These are phyloP conservation scores for Arctocebus calabarensis DNA, from an alignment of 2,797 vertebrate genomes.

Conservation along the genomic window DNA sequence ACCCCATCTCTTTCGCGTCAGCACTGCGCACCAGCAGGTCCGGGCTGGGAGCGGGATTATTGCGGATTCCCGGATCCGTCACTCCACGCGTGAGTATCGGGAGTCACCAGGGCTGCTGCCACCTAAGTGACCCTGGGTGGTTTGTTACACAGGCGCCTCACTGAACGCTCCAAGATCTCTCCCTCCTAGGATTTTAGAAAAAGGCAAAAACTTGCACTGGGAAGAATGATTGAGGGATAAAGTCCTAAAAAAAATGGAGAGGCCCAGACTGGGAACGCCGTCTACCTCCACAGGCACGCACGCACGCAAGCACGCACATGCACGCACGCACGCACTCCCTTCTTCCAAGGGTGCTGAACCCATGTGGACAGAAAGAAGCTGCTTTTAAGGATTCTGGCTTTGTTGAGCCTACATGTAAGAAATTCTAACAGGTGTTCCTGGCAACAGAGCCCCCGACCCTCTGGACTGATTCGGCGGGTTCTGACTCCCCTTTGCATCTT, in stretches of 20 bases:
- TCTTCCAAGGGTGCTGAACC: slow-evolving; percentile 64
- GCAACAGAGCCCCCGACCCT: slow-evolving; percentile 14
- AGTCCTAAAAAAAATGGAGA: slow-evolving; percentile 52
- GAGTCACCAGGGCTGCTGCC: not conserved
- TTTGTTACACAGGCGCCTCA: not conserved
- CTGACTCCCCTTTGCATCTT: not conserved
- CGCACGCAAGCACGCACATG: not conserved
- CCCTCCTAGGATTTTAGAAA: slow-evolving; percentile 10
- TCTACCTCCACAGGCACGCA: not conserved
- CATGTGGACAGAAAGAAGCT: slow-evolving; percentile 69
- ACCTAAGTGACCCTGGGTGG: not conserved
- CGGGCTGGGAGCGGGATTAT: not conserved
- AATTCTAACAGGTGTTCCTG: slow-evolving; percentile 47
- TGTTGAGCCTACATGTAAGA: not conserved
- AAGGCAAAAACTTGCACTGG: slow-evolving; percentile 28
- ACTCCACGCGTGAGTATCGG: not conserved
- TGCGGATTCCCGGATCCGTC: not conserved
- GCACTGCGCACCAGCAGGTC: not conserved
- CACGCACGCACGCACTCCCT: not conserved
- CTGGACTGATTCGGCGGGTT: not conserved
- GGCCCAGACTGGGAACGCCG: slow-evolving; percentile 44
- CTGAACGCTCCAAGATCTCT: not conserved
- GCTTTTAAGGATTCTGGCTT: slow-evolving; percentile 76
- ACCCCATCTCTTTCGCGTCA: not conserved
- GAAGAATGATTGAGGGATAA: slow-evolving; percentile 33